A percentile compares a stretch with the other conserved stretches of the same genome.
Conservation (phyloP, 2,113 vertebrate genomes). For the Chascanopsetta lugubris region DNA sequence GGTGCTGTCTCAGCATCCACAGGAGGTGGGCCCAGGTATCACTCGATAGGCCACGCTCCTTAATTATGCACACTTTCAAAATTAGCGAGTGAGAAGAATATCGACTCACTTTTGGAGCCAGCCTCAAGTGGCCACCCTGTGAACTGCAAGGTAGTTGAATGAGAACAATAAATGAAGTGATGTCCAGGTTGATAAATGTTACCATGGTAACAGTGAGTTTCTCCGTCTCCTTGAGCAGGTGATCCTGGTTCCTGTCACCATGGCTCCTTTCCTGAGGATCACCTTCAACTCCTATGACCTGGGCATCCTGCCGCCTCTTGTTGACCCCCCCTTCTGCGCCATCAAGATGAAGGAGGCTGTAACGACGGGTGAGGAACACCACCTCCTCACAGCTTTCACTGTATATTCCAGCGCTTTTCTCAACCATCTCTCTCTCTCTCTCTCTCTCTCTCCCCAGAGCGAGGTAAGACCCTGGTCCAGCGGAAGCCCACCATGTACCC, state of each 20-base stretch:
- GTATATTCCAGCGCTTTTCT: no score
- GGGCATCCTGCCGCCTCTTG: conserved; percentile 80
- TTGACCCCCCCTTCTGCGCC: conserved; percentile 89
- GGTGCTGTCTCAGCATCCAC: no score
- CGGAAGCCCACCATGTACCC: no score
- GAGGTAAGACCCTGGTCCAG: no score
- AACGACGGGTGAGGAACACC: conserved; percentile 86
- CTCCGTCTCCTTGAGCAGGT: conserved; percentile 45
- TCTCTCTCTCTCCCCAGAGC: no score
- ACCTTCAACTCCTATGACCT: conserved; percentile 93
- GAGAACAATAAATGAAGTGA: neutral
- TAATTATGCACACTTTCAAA: no score
- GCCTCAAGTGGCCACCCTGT: neutral
- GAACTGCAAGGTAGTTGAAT: neutral
- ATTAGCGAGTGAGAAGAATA: no score
- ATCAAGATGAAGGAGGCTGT: conserved; percentile 97
- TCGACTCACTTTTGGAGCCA: neutral
- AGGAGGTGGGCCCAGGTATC: no score
- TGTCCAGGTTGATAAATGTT: conserved; percentile 8
- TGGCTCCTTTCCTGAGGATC: conserved; percentile 96
- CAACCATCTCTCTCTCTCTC: no score
- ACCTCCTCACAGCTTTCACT: neutral
- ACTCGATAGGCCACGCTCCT: no score
- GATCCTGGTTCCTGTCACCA: conserved; percentile 67
- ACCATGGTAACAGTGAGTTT: conserved; percentile 20